Evolutionary conservation across 2,113 vertebrate genomes (phyloP), one percentile per base, ranked within the genome.

Genomic region (Zeus faber): DNA sequence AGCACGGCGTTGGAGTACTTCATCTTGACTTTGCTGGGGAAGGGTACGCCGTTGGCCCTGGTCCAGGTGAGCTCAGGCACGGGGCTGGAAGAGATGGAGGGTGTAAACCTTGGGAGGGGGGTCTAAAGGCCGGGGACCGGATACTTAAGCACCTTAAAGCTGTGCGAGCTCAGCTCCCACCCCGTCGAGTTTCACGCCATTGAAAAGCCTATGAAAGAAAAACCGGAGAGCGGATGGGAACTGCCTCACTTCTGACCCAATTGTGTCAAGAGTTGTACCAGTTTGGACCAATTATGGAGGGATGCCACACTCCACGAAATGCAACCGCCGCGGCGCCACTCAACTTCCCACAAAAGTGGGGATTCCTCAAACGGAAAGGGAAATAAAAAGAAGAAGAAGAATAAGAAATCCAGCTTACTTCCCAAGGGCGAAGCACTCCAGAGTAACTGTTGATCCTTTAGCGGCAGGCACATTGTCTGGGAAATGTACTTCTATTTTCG

Each of bases 401-500:
- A 62, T 81, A 65, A 79, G 81, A 81, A 82, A 72, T 81, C 64
- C 65, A 91, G 56, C 94, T 92, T 92, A 98, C 95, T 98, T 97
- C 80, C 95, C 95, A 10, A 98, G 89, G 21, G 94, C 95, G 80
- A 97, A 98, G 75, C 95, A 98, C 74, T 98, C 95, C 49, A 98
- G 88, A 40, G 86, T 94, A 80, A 95, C 93, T 58, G 93, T 93
- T 22, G 94, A 93, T 72, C 94, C 95, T 83, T 94, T 94, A 8
- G 94, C 92, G 27, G 92, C 91, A 45, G 93, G 92, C 48, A 97
- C 89, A 0, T 85, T 93, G 81, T 96, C 95, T 49, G 94, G 89
- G 86, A 98, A 96, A 86, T 94, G 90, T 82, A 97, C 92, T 92
- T 98, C 94, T 87, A 98, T 97, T 91, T 97, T 98, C 11, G 94